phyloP scores from a whole-genome alignment of 2,888 invertebrate genomes.

The Rosalia funebris region DNA sequence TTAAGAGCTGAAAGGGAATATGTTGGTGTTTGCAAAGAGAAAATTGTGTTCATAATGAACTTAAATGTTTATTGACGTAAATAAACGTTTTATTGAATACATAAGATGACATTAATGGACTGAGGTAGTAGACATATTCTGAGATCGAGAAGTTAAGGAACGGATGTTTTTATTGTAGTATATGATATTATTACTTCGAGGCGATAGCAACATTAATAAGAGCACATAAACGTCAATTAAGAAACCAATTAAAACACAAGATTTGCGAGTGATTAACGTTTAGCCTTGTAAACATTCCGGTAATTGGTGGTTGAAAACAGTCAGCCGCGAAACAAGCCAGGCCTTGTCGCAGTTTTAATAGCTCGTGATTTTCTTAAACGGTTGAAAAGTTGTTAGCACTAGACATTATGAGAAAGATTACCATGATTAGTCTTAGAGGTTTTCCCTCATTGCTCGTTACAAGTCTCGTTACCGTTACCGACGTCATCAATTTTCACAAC shows the following conservation, averaged over 20 bases:
- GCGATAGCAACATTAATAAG: conserved; percentile 52
- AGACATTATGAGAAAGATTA: conserved; percentile 64
- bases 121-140: neutral
- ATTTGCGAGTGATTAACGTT: conserved; percentile 61
- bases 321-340: conserved; percentile 55
- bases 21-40: too few species aligned
- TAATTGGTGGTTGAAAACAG: conserved; percentile 52
- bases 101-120: too few species aligned
- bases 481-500: conserved; percentile 62
- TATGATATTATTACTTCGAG: conserved; percentile 29
- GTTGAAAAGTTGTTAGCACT: conserved; percentile 64
- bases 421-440: conserved; percentile 63
- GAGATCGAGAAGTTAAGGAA: neutral
- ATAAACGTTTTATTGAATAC: too few species aligned
- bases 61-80: too few species aligned
- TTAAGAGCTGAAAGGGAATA: too few species aligned
- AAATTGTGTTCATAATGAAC: too few species aligned
- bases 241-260: conserved; percentile 60
- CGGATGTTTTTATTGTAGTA: neutral
- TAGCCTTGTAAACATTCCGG: conserved; percentile 59
- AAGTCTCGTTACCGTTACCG: conserved; percentile 60
- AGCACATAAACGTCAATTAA: conserved; percentile 61
- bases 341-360: conserved; percentile 63
- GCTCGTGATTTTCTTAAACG: conserved; percentile 65
- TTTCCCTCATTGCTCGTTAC: conserved; percentile 62